A percentile compares a stretch with the other conserved stretches of the same genome.
These are phyloP conservation scores for Ephialtes manifestator DNA, from an alignment of 2,888 invertebrate species.

Conservation along the genomic window DNA sequence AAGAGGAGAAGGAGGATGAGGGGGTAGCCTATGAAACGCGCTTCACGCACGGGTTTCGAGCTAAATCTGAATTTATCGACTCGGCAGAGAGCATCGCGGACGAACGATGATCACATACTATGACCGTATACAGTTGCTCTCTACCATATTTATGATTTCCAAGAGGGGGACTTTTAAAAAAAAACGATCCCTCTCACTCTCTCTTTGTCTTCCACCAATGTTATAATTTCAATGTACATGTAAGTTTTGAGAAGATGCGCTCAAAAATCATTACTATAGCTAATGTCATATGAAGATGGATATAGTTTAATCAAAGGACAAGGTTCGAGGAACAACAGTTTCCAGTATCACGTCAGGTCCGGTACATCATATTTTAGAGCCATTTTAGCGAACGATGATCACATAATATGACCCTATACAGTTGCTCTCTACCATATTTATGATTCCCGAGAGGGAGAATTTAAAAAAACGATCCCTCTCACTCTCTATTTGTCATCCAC, in stretches of 20 bases:
- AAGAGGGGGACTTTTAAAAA: slow-evolving; percentile 11
- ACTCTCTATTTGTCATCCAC: neutral
- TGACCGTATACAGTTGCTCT: slow-evolving; percentile 47
- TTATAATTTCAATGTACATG: no score
- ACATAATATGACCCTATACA: slow-evolving; percentile 53
- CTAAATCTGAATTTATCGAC: slow-evolving; percentile 73
- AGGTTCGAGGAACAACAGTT: no score
- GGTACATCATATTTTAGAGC: no score
- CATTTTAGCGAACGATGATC: slow-evolving; percentile 69
- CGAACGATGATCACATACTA: slow-evolving; percentile 66
- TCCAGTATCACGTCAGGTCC: no score
- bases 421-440: slow-evolving; percentile 48
- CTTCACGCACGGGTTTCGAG: slow-evolving; percentile 66
- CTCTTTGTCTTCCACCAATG: neutral
- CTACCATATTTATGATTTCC: slow-evolving; percentile 48
- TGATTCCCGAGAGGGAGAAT: slow-evolving; percentile 27
- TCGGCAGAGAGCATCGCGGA: slow-evolving; percentile 57
- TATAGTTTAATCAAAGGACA: no score
- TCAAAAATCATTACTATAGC: neutral
- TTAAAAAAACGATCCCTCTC: slow-evolving; percentile 1
- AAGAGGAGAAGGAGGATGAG: slow-evolving; percentile 28
- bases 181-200: neutral
- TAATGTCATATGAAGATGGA: neutral
- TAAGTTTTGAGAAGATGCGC: neutral
- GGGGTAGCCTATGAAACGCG: slow-evolving; percentile 64